Percentiles rank a stretch among this genome's conserved stretches.
phyloP scores from a whole-genome alignment of 1,140 invertebrate genomes.

The Temnothorax longispinosus region DNA sequence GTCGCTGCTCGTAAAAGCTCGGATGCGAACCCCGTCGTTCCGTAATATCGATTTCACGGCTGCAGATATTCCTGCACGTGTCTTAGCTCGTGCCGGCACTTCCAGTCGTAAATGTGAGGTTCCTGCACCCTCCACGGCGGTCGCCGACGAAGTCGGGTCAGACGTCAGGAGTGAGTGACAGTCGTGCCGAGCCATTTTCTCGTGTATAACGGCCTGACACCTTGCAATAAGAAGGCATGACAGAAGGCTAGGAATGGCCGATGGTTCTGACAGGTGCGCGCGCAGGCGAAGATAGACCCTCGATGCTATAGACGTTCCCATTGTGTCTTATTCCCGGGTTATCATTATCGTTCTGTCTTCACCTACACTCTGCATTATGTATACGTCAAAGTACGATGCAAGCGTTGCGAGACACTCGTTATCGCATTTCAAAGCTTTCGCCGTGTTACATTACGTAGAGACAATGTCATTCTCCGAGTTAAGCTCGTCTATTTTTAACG shows the following conservation, averaged over 20 bases:
- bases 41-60: slow-evolving; percentile 68
- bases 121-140: slow-evolving; percentile 15
- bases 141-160: slow-evolving; percentile 38
- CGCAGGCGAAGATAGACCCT: slow-evolving; percentile 46
- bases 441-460: neutral
- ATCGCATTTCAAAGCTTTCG: slow-evolving; percentile 5
- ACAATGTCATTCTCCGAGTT: neutral
- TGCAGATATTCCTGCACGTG: slow-evolving; percentile 69
- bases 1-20: slow-evolving; percentile 64
- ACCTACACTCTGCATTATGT: slow-evolving; percentile 67
- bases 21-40: slow-evolving; percentile 61
- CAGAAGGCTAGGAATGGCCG: slow-evolving; percentile 57
- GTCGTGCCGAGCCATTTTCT: slow-evolving; percentile 51
- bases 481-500: slow-evolving; percentile 4
- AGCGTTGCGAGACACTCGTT: slow-evolving; percentile 22
- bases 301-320: slow-evolving; percentile 53
- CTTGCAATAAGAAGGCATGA: slow-evolving; percentile 34
- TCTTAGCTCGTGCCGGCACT: slow-evolving; percentile 48
- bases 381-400: slow-evolving; percentile 41
- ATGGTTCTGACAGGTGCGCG: slow-evolving; percentile 64
- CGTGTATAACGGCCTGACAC: slow-evolving; percentile 29
- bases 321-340: slow-evolving; percentile 66
- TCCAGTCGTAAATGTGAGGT: slow-evolving; percentile 61
- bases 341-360: slow-evolving; percentile 73
- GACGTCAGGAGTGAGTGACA: slow-evolving; percentile 43